Evolutionary conservation across 2,888 invertebrate species (phyloP).

Genomic region (Operophtera brumata): DNA sequence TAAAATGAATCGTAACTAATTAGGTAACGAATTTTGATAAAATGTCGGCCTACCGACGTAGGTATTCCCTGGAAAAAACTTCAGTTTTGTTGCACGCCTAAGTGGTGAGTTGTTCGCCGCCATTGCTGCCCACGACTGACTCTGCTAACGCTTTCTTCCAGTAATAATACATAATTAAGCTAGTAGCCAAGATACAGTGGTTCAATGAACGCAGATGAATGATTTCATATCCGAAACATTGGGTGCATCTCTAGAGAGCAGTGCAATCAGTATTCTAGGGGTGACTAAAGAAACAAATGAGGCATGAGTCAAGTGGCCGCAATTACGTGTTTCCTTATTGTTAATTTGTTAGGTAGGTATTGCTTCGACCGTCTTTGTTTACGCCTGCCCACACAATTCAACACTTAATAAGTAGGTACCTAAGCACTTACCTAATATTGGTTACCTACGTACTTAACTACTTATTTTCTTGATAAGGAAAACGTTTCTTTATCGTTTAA

Average conservation of each 20-base stretch:
- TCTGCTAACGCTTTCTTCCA: no score
- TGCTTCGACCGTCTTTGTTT: slow-evolving; percentile 6
- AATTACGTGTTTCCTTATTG: neutral
- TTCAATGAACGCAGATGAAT: no score
- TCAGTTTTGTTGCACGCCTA: no score
- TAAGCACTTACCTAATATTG: neutral
- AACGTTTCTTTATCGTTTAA: neutral
- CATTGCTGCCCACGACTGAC: no score
- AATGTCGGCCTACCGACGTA: no score
- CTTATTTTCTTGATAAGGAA: neutral
- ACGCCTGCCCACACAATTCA: neutral
- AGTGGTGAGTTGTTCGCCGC: no score
- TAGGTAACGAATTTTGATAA: no score
- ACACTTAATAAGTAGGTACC: neutral
- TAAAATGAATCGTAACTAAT: no score
- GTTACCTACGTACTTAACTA: neutral
- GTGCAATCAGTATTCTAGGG: neutral
- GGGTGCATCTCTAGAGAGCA: neutral
- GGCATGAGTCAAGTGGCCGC: slow-evolving; percentile 10
- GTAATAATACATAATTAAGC: no score
- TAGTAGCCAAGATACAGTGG: no score
- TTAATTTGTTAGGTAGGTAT: neutral
- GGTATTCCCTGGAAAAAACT: no score
- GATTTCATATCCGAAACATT: no score
- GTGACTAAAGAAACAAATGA: slow-evolving; percentile 10